Base-by-base conservation (phyloP, 2,888 invertebrate species). In the Parnassius glacialis region DNA sequence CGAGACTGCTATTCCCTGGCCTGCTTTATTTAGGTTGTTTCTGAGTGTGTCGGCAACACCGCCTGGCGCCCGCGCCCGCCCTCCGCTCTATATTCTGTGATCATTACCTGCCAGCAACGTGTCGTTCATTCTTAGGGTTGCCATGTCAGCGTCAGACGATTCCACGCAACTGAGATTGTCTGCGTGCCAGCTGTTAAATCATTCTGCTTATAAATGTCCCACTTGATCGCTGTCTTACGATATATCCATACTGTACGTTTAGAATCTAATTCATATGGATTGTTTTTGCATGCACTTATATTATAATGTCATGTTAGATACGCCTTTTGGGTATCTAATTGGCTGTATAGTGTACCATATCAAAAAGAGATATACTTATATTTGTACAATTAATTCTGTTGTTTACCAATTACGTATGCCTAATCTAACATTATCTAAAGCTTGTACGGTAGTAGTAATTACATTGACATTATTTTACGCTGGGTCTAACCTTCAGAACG, bases 11-110 rank as follows among this genome's bases (percentile, higher is more conserved):
- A 76, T 83, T 88, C 88, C 86, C 85, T 80, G 80, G 81, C 80
- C 81, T 73, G 87, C 83, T 90, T 87, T 90, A 87, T 87, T 87
- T 87, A 87, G 87, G 85, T 84, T 84, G 86, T 85, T 80, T 84
- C 86, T 74, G 85, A 85, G 81, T 80, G 78, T 80, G 74, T 78
- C 80, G 77, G 74, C 75, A 69, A 68, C 75, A 70, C 70, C 72
- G 74, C 64, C 70, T 67, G 73, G 74, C 74, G 69, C 68, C 68
- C 70, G 64, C 73, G 66, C 69, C 67, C 65, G 68, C 66, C 65
- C 63, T 64, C 64, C 65, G 68, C 64, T 69, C 68, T 67, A 68
- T 65, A 69, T 72, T 66, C 64, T 65, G 61, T 67, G 65, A 52
- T 65, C 65, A 62, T 65, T 70, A 69, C 67, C 70, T 71, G 67